Evolutionary conservation across 2,113 vertebrate species (phyloP).

Genomic region (Ciconia stormi): DNA sequence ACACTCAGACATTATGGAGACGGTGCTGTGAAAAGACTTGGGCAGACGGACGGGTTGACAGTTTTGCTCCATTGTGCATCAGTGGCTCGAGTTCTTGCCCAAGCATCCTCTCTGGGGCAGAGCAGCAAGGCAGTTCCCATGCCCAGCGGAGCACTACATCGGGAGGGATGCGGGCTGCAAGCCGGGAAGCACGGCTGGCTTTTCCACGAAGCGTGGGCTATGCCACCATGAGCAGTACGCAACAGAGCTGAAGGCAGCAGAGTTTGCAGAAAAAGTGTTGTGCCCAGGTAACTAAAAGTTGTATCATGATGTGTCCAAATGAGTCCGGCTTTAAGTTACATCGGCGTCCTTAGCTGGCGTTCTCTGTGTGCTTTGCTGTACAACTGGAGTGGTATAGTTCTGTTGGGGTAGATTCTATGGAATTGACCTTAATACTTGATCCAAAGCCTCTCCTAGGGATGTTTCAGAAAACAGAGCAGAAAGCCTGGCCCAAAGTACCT

Average conservation of each 20-base stretch:
- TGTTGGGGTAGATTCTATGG: neutral
- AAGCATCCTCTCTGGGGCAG: neutral
- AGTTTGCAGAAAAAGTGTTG: neutral
- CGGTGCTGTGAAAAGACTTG: neutral
- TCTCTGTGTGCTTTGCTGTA: neutral
- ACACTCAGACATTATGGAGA: neutral
- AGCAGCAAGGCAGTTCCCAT: neutral
- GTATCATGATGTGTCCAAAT: neutral
- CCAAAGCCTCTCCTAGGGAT: neutral
- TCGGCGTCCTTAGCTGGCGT: fast-evolving
- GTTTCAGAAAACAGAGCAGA: neutral
- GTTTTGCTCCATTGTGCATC: neutral
- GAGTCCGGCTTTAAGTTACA: neutral
- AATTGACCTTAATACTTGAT: neutral
- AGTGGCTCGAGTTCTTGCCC: neutral
- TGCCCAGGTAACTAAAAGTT: neutral
- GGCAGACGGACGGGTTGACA: neutral
- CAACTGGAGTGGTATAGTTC: neutral
- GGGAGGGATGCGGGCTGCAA: neutral
- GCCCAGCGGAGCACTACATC: fast-evolving
- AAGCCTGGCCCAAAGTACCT: neutral
- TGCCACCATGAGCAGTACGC: fast-evolving
- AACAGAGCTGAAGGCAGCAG: neutral
- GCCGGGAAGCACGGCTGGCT: neutral
- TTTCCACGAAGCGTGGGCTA: fast-evolving